phyloP scores from a whole-genome alignment of 1,140 invertebrate species.

The Dysdera silvatica region DNA sequence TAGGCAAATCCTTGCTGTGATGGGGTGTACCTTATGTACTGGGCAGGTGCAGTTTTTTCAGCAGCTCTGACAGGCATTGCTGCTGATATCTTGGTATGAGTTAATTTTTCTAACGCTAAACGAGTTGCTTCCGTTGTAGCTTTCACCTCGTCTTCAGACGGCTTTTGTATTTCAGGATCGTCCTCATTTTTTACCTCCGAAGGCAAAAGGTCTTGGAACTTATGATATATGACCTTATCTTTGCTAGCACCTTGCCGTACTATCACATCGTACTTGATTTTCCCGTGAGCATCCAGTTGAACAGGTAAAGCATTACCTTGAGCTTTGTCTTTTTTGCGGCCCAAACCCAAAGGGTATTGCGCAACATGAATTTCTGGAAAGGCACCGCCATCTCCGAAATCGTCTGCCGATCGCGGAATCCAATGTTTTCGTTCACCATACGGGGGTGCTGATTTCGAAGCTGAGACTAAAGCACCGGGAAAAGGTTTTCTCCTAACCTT shows the following conservation, averaged over 20 bases:
- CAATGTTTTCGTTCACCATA: constrained; percentile 93
- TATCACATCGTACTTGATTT: constrained; percentile 94
- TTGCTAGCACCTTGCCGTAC: constrained; percentile 90
- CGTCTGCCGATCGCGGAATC: constrained; percentile 67
- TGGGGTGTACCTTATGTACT: constrained; percentile 96
- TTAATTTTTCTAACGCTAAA: constrained; percentile 73
- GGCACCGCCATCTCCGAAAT: constrained; percentile 91
- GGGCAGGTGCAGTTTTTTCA: constrained; percentile 80
- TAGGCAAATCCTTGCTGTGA: constrained; percentile 91
- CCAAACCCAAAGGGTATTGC: constrained; percentile 89
- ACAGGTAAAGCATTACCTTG: constrained; percentile 84
- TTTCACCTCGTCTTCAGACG: constrained; percentile 60
- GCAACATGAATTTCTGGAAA: constrained; percentile 97
- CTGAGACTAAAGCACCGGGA: background rate
- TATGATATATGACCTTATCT: constrained; percentile 93
- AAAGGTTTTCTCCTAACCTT: constrained; percentile 47
- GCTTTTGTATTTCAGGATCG: constrained; percentile 77
- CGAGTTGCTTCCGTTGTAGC: constrained; percentile 69
- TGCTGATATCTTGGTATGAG: constrained; percentile 80
- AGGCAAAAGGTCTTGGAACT: constrained; percentile 84
- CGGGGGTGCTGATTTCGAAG: constrained; percentile 55
- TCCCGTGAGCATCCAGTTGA: constrained; percentile 83
- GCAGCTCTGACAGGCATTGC: constrained; percentile 82
- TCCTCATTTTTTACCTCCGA: constrained; percentile 87
- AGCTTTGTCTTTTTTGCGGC: constrained; percentile 49